Conservation (phyloP, 2,888 invertebrate genomes). For the Gymnosoma rotundatum region DNA sequence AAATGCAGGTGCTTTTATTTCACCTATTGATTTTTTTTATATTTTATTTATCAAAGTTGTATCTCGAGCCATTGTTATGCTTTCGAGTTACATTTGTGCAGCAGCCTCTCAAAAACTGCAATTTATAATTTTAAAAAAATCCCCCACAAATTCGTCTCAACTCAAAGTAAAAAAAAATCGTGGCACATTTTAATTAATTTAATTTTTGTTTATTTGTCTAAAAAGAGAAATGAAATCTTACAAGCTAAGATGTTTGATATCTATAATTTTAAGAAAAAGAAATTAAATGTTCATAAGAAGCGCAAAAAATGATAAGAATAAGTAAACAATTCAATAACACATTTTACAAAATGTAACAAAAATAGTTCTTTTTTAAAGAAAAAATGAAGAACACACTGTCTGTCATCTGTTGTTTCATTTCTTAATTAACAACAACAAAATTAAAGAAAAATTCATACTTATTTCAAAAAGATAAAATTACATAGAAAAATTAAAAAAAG, state of each 20-base stretch:
- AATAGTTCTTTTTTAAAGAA: neutral
- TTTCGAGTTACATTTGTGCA: too few relatives aligned
- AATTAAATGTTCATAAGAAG: neutral
- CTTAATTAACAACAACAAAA: slow-evolving; percentile 42
- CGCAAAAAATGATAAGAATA: slow-evolving; percentile 3
- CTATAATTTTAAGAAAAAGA: slow-evolving; percentile 16
- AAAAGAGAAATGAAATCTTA: slow-evolving; percentile 32
- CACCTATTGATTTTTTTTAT: too few relatives aligned
- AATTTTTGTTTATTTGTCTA: slow-evolving; percentile 25
- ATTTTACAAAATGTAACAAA: slow-evolving; percentile 17
- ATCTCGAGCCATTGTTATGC: too few relatives aligned
- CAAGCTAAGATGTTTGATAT: slow-evolving; percentile 24
- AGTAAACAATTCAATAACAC: slow-evolving; percentile 22
- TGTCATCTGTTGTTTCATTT: slow-evolving; percentile 17
- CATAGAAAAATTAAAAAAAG: slow-evolving; percentile 5
- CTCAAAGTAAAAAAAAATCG: too few relatives aligned
- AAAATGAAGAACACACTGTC: slow-evolving; percentile 2
- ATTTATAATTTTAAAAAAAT: too few relatives aligned
- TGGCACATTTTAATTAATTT: neutral
- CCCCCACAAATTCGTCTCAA: neutral
- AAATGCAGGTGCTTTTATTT: too few relatives aligned
- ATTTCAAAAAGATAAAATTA: slow-evolving; percentile 25
- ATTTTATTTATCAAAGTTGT: too few relatives aligned
- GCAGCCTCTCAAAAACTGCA: too few relatives aligned
- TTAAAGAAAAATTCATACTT: slow-evolving; percentile 47